These are phyloP conservation scores for Pseudochirops cupreus DNA, from an alignment of 2,797 vertebrate genomes.

Conservation along the genomic window DNA sequence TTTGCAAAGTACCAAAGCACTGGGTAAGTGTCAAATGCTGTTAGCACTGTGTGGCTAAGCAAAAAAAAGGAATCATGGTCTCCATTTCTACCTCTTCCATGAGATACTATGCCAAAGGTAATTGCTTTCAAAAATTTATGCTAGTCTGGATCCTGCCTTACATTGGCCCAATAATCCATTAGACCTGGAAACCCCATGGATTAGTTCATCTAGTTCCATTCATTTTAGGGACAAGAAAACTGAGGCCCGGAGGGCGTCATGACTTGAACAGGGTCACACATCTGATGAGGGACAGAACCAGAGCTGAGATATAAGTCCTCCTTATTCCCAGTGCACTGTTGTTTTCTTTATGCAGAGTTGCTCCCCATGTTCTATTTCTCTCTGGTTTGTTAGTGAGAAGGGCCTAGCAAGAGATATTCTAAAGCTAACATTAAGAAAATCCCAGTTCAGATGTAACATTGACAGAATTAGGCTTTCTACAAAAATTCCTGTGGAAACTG, in stretches of 20 bases:
- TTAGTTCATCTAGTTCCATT: background rate
- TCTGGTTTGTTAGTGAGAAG: background rate
- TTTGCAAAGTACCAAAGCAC: background rate
- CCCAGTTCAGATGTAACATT: background rate
- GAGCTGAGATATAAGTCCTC: too few species aligned
- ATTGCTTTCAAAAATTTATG: background rate
- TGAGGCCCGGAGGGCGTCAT: background rate
- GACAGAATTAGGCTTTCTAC: slow-evolving; percentile 1
- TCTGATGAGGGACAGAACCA: background rate
- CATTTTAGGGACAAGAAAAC: slow-evolving; percentile 14
- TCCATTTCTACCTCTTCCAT: background rate
- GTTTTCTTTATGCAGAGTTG: background rate
- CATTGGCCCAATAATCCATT: background rate
- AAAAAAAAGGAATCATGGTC: background rate
- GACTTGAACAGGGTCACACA: slow-evolving; percentile 1
- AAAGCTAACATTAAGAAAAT: background rate
- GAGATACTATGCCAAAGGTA: background rate
- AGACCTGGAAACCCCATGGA: background rate
- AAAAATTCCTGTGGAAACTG: background rate
- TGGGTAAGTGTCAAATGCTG: background rate
- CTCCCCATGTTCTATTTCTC: slow-evolving; percentile 20
- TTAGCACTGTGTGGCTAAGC: background rate
- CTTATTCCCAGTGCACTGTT: background rate
- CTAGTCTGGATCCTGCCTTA: background rate
- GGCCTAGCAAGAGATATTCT: background rate